These are phyloP conservation scores for Dermatemys mawii DNA, from an alignment of 2,113 vertebrate genomes.

Conservation along the genomic window DNA sequence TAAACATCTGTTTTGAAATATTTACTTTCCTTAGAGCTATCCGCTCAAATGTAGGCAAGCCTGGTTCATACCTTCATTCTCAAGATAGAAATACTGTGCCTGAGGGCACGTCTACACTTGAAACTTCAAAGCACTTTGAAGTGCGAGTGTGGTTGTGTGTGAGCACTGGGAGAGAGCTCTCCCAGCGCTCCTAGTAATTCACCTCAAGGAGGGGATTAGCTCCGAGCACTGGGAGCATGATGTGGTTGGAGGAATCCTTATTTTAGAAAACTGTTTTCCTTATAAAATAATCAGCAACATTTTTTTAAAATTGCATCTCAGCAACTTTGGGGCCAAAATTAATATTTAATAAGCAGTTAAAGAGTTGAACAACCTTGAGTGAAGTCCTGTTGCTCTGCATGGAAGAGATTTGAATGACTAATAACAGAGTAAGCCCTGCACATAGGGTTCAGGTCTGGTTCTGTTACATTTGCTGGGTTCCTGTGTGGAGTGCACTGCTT, in stretches of 20 bases:
- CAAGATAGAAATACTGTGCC: neutral
- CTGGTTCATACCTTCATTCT: neutral
- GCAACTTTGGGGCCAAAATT: neutral
- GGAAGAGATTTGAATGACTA: neutral
- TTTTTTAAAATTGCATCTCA: too few relatives aligned
- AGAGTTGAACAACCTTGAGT: neutral
- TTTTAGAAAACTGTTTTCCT: neutral
- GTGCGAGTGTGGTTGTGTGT: too few relatives aligned
- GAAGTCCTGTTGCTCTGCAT: neutral
- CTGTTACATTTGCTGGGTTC: neutral
- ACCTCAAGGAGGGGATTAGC: too few relatives aligned
- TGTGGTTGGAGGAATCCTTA: neutral
- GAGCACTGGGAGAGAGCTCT: too few relatives aligned
- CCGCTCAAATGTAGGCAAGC: conserved; percentile 50
- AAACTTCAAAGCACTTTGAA: too few relatives aligned
- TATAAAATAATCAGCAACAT: neutral
- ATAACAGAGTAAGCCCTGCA: neutral
- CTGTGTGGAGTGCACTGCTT: neutral
- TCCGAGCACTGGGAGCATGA: too few relatives aligned
- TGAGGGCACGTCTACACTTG: too few relatives aligned
- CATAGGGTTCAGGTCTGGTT: rapidly evolving
- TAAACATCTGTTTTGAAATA: conserved; percentile 69
- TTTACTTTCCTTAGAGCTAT: conserved; percentile 47
- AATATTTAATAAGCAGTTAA: neutral
- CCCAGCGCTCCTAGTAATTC: too few relatives aligned